Percentiles rank a stretch among this genome's conserved stretches.
phyloP scores from a whole-genome alignment of 1,140 invertebrate species.

The Drosophila gunungcola region DNA sequence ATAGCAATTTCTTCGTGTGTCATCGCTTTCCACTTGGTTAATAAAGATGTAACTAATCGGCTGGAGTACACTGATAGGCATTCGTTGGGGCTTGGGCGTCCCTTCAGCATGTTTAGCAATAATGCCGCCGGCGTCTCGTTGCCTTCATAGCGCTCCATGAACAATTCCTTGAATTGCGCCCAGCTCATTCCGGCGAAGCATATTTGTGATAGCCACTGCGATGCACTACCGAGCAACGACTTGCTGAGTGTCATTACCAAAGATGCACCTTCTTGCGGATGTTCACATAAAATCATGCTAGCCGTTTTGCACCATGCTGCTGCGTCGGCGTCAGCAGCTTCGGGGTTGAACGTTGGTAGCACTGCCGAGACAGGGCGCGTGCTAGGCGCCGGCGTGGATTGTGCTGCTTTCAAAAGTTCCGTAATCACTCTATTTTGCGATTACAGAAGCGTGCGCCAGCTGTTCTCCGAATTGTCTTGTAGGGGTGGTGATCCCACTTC shows the following conservation, averaged over 20 bases:
- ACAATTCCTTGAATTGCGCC: constrained; percentile 12
- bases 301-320: constrained; percentile 4
- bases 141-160: constrained; percentile 16
- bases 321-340: neutral
- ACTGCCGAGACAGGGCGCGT: neutral
- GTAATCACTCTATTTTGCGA: neutral
- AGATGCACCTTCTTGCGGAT: constrained; percentile 8
- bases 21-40: too few relatives aligned
- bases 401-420: neutral
- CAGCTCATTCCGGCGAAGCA: neutral
- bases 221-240: too few relatives aligned
- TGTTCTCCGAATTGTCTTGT: neutral
- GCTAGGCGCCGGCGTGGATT: neutral
- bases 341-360: constrained; percentile 1
- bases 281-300: neutral
- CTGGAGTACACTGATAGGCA: too few relatives aligned
- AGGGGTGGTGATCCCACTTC: constrained; percentile 2
- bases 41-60: too few relatives aligned
- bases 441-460: neutral
- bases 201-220: too few relatives aligned
- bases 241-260: too few relatives aligned
- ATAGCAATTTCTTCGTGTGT: too few relatives aligned
- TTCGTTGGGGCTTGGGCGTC: too few relatives aligned
- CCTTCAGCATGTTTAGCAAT: neutral
- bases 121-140: constrained; percentile 15